phyloP scores from a whole-genome alignment of 2,888 invertebrate genomes.

The Creontiades dilutus region DNA sequence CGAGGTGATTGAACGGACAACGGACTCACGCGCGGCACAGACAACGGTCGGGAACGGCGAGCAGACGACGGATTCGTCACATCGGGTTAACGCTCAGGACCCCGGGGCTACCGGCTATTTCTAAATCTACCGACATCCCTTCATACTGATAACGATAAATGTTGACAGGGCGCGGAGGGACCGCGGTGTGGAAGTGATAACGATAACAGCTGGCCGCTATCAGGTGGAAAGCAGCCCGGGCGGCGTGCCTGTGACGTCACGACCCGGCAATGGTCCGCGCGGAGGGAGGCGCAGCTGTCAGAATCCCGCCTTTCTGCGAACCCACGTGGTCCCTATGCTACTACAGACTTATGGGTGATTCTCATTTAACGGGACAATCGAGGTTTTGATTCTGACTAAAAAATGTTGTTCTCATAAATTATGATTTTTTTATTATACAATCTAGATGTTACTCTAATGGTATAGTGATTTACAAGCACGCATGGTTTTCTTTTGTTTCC shows the following conservation, averaged over 20 bases:
- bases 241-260: neutral
- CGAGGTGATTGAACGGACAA: neutral
- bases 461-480: too few species aligned
- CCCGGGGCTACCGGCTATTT: slow-evolving; percentile 21
- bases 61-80: slow-evolving; percentile 15
- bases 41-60: neutral
- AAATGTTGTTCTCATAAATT: too few species aligned
- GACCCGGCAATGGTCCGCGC: neutral
- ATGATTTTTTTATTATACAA: too few species aligned
- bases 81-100: neutral
- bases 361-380: too few species aligned
- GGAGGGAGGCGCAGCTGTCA: neutral
- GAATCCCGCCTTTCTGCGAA: neutral
- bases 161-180: neutral
- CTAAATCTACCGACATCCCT: neutral
- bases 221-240: neutral
- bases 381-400: too few species aligned
- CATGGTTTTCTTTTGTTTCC: too few species aligned
- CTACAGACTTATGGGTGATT: too few species aligned
- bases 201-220: slow-evolving; percentile 27
- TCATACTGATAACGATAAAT: neutral
- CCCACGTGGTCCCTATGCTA: neutral
- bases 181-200: neutral
- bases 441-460: too few species aligned
- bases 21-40: neutral